Conservation (phyloP, 2,113 vertebrate genomes). For the Myiozetetes cayanensis region DNA sequence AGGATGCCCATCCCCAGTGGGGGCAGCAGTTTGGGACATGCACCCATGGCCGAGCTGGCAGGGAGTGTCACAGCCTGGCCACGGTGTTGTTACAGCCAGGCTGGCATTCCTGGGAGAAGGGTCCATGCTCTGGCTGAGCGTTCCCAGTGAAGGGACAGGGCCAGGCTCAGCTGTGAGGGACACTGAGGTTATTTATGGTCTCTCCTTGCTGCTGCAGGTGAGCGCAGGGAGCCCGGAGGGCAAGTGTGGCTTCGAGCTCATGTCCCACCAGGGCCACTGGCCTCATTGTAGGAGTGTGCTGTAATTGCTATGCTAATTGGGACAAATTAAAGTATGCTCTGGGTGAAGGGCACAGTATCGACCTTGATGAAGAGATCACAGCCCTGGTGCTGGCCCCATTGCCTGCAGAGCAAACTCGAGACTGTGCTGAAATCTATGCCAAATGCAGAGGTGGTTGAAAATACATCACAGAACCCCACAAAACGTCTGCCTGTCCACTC, state of each 20-base stretch:
- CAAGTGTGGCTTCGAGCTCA: background rate
- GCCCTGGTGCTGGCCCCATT: background rate
- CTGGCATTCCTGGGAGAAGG: background rate
- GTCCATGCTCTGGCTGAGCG: background rate
- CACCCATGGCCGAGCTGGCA: background rate
- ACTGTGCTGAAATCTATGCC: background rate
- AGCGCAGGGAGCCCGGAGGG: background rate
- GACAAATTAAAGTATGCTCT: background rate
- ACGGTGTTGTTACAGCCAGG: rapidly evolving
- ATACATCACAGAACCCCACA: background rate
- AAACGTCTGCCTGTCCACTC: background rate
- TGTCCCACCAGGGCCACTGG: slow-evolving; percentile 16
- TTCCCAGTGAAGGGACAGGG: background rate
- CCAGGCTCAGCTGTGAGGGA: background rate
- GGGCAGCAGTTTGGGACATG: background rate
- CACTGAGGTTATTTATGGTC: background rate
- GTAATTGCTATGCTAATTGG: slow-evolving; percentile 54
- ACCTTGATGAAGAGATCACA: slow-evolving; percentile 19
- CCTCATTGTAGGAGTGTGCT: background rate
- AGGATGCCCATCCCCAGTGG: background rate
- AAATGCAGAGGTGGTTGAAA: background rate
- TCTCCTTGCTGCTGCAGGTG: background rate
- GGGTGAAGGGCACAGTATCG: background rate
- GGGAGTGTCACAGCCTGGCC: background rate
- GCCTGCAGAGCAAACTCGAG: background rate